phyloP scores from a whole-genome alignment of 2,113 vertebrate species.

The Maccullochella peelii region DNA sequence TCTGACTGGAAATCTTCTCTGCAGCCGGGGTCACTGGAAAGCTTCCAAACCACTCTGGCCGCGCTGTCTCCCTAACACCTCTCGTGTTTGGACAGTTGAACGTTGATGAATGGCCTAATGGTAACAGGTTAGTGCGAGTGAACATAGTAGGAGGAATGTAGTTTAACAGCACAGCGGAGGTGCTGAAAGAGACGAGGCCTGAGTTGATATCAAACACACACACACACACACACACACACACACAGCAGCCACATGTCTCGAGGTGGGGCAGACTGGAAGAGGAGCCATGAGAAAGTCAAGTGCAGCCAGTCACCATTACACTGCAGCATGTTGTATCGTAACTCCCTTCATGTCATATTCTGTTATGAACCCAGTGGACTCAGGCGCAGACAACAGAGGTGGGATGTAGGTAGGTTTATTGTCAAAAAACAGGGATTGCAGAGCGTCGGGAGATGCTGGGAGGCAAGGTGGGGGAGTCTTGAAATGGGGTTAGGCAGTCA shows the following conservation, averaged over 20 bases:
- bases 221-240: slow-evolving; percentile 28
- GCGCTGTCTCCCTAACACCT: slow-evolving; percentile 78
- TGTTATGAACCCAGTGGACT: too few species aligned
- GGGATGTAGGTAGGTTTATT: too few species aligned
- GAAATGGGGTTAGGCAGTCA: too few species aligned
- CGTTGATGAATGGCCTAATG: slow-evolving; percentile 76
- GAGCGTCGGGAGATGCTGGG: too few species aligned
- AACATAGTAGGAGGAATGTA: slow-evolving; percentile 82
- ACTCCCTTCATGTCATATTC: background rate
- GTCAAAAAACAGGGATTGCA: too few species aligned
- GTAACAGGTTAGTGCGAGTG: slow-evolving; percentile 78
- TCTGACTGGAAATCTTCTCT: slow-evolving; percentile 43
- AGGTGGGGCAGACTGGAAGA: slow-evolving; percentile 36
- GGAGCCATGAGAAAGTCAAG: slow-evolving; percentile 49
- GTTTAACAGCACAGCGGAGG: slow-evolving; percentile 77
- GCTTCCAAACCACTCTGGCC: slow-evolving; percentile 60
- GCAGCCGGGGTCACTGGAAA: slow-evolving; percentile 45
- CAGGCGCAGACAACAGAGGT: too few species aligned
- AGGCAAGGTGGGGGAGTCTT: too few species aligned
- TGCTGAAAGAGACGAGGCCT: slow-evolving; percentile 54
- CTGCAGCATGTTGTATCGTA: background rate
- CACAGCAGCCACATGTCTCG: slow-evolving; percentile 32
- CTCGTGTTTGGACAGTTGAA: slow-evolving; percentile 77
- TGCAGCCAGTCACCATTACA: background rate
- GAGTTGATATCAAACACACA: slow-evolving; percentile 52